Conservation (phyloP, 1,140 invertebrate species). For the Scaptomyza hsui region DNA sequence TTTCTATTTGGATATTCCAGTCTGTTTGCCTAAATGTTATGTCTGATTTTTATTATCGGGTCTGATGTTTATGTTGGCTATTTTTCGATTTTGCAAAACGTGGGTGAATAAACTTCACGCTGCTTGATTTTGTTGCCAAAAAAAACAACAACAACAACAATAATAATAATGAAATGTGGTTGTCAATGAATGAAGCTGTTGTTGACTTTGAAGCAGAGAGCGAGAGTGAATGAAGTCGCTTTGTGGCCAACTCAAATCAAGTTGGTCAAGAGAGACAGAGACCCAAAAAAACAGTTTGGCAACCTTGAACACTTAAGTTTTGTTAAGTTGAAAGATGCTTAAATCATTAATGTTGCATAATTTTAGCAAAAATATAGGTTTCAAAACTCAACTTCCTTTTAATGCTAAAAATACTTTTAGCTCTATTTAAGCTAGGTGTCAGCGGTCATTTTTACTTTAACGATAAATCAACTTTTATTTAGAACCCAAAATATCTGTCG, state of each 20-base stretch:
- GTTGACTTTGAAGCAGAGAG: constrained; percentile 73
- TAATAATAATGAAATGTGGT: constrained; percentile 33
- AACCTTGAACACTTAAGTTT: constrained; percentile 52
- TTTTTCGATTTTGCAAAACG: constrained; percentile 48
- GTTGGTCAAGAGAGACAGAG: constrained; percentile 28
- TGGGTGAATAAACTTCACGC: constrained; percentile 77
- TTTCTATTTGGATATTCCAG: constrained; percentile 22
- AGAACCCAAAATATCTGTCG: constrained; percentile 10
- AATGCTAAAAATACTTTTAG: not conserved
- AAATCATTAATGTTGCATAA: not conserved
- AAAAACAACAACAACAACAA: constrained; percentile 22
- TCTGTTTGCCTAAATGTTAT: constrained; percentile 37
- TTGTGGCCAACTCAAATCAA: constrained; percentile 44
- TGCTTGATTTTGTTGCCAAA: constrained; percentile 41
- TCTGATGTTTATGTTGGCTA: constrained; percentile 52
- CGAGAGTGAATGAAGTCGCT: constrained; percentile 61
- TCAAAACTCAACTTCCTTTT: not conserved
- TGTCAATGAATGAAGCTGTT: constrained; percentile 70
- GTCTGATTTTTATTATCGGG: constrained; percentile 20
- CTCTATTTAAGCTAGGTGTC: not conserved
- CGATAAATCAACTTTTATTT: constrained; percentile 54
- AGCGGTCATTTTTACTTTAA: not conserved
- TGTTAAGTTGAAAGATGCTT: constrained; percentile 2
- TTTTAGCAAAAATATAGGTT: not conserved
- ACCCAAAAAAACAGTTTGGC: constrained; percentile 32